Evolutionary conservation across 2,797 vertebrate genomes (phyloP).

Genomic region (Microctenopoma stevenorrisi): DNA sequence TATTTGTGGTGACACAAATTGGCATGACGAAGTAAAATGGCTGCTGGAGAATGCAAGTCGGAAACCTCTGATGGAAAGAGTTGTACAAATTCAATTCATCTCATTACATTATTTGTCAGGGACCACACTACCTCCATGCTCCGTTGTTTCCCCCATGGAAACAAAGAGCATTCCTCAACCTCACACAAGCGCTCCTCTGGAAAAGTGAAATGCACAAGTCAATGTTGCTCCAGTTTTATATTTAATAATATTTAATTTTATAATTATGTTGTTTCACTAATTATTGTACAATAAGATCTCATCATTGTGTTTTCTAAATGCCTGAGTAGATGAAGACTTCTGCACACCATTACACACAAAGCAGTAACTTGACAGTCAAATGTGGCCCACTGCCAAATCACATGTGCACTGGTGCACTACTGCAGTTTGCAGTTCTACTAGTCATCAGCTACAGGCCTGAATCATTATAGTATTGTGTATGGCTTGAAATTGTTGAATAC

Average conservation of each 20-base stretch:
- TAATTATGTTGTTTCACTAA: conserved; percentile 20
- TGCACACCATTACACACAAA: neutral
- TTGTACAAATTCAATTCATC: conserved; percentile 50
- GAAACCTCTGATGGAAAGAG: conserved; percentile 35
- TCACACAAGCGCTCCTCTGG: conserved; percentile 64
- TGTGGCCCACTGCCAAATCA: conserved; percentile 3
- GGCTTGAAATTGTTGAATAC: conserved; percentile 10
- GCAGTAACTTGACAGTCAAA: neutral
- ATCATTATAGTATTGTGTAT: conserved; percentile 3
- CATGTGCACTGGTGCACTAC: neutral
- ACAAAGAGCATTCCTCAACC: conserved; percentile 28
- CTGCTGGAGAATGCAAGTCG: conserved; percentile 39
- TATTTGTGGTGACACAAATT: conserved; percentile 50
- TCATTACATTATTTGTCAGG: conserved; percentile 55
- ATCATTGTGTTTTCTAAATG: conserved; percentile 37
- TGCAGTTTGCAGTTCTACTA: conserved; percentile 1
- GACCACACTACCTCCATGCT: conserved; percentile 30
- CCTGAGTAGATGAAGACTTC: conserved; percentile 54
- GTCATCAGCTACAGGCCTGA: neutral
- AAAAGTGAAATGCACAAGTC: conserved; percentile 53
- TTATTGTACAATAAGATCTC: conserved; percentile 12
- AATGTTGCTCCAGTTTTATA: conserved; percentile 32
- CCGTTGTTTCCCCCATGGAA: conserved; percentile 5
- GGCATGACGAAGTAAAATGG: conserved; percentile 41
- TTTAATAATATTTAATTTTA: conserved; percentile 19